Evolutionary conservation across 2,113 vertebrate genomes (phyloP).

Genomic region (Peucedramus taeniatus): DNA sequence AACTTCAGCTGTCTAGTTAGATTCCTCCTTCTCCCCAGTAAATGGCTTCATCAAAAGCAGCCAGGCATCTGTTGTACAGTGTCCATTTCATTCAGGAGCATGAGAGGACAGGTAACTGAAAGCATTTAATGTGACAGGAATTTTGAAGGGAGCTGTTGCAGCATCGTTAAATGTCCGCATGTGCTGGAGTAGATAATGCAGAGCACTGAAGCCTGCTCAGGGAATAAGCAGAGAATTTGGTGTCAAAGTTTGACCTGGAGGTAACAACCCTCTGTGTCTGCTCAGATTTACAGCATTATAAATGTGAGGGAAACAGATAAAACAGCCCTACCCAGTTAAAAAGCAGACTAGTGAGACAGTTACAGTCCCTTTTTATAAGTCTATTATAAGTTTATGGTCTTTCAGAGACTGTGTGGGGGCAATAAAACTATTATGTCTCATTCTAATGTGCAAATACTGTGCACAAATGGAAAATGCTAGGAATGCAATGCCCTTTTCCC

Average conservation of each 20-base stretch:
- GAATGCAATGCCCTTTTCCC: neutral
- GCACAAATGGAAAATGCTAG: neutral
- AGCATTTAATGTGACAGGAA: neutral
- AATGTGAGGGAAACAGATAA: neutral
- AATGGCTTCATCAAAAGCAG: neutral
- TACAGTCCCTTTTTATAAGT: conserved; percentile 47
- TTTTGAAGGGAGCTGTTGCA: neutral
- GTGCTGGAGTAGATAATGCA: neutral
- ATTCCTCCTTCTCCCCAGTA: neutral
- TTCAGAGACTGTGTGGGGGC: conserved; percentile 6
- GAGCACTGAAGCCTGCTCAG: neutral
- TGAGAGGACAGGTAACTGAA: neutral
- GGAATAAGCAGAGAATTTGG: neutral
- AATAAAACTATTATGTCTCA: conserved; percentile 43
- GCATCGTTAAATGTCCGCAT: neutral
- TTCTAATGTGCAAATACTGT: conserved; percentile 23
- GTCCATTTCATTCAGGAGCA: neutral
- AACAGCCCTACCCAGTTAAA: neutral
- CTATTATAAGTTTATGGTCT: conserved; percentile 59
- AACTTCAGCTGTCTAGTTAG: neutral
- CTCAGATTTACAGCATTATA: neutral
- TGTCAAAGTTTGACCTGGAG: neutral
- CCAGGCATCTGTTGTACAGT: neutral
- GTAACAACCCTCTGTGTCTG: neutral
- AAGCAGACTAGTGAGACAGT: conserved; percentile 34